Conservation (phyloP, 2,888 invertebrate genomes). For the Himalopsyche japonica region DNA sequence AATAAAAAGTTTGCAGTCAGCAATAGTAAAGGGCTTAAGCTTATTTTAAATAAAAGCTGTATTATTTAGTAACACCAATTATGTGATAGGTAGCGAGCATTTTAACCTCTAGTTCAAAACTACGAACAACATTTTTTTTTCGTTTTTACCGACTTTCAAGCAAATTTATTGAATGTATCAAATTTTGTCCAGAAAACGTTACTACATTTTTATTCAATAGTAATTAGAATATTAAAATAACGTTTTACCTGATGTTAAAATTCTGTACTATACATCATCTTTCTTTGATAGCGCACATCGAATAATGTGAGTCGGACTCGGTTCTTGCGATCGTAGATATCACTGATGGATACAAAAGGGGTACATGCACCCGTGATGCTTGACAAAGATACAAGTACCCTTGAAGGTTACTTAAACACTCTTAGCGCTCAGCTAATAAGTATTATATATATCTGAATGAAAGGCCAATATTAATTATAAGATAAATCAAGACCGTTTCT, state of each 20-base stretch:
- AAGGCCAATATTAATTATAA: neutral
- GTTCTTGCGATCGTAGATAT: neutral
- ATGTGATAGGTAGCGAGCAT: no score
- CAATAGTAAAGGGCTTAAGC: no score
- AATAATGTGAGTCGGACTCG: neutral
- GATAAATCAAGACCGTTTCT: neutral
- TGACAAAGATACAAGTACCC: neutral
- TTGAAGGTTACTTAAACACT: neutral
- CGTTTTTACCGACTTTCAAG: no score
- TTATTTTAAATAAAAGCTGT: no score
- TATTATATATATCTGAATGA: neutral
- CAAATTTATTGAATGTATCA: no score
- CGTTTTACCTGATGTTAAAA: neutral
- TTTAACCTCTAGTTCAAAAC: no score
- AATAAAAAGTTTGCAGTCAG: no score
- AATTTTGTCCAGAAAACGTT: no score
- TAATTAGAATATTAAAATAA: no score
- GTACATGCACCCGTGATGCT: neutral
- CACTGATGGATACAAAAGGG: neutral
- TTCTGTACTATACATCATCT: neutral
- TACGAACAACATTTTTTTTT: no score
- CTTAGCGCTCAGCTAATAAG: neutral
- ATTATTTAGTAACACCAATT: no score
- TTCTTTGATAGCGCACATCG: neutral
- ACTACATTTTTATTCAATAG: no score